Base-by-base conservation (phyloP, 1,140 invertebrate species). In the Drosophila ananassae region DNA sequence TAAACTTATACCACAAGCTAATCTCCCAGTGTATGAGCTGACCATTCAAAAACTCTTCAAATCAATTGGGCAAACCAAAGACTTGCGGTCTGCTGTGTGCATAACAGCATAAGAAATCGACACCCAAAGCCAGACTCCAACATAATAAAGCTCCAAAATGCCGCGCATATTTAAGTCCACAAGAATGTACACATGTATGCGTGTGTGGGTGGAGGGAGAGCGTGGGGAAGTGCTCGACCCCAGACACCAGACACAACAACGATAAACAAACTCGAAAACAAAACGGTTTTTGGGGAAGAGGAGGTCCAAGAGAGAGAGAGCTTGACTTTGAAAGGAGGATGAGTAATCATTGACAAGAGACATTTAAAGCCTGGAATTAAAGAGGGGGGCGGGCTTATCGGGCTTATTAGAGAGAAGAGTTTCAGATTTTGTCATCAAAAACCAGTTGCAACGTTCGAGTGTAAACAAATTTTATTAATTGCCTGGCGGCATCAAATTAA, bases 61-160 rank as follows among this genome's bases (percentile, higher is more conserved):
- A 81, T 71, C 68, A 82, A 74, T 82, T 74, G 73, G 21, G 51
- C 50, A 52, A 60, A 63, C 73, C 34, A 61, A 56, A 77, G 32
- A 32, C 73, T 47, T 50, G 44, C 2, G 46, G 55, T 34, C 56
- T 47, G 52, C 12, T 66, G 48, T 71, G 25, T 44, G 46, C 34
- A 51, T 48, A 48, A 30, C 30, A 28, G 7, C n/a, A 22, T 46
- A 17, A 17, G 9, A 17, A 5, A 10, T 44, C 5, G 13, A 30
- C 47, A 68, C 46, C 48, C 28, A 46, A 56, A 67, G 30, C 37
- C 47, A 54, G 37, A 32, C 44, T 46, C 25, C 63, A 72, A 62
- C 48, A 62, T 37, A 76, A 76, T 62, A 54, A 62, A 73, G 60
- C 48, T 10, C 56, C 50, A 21, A 52, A 58, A 76, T 60, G 72